Percentiles rank a stretch among this genome's conserved stretches.
These are phyloP conservation scores for Flexamia atlantica DNA, from an alignment of 2,888 invertebrate genomes.

Conservation along the genomic window DNA sequence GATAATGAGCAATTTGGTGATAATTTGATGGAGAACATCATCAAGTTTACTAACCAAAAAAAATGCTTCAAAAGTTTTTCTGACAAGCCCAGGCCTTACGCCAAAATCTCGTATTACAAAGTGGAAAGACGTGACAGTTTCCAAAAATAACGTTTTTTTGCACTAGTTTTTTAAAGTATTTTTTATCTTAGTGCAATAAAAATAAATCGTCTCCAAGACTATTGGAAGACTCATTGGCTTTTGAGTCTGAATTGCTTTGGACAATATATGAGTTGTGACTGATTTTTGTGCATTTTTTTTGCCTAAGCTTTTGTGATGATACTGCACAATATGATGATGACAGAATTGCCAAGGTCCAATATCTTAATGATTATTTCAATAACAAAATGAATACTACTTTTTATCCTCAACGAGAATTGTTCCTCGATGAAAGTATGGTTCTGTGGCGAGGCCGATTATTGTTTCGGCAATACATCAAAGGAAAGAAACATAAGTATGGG, in stretches of 20 bases:
- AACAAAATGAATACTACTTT: background rate
- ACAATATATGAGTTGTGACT: conserved; percentile 19
- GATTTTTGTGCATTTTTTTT: too few relatives aligned
- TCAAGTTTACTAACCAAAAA: too few relatives aligned
- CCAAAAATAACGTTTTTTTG: conserved; percentile 49
- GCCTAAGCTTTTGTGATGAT: conserved; percentile 36
- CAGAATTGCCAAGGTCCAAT: background rate
- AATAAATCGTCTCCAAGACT: conserved; percentile 59
- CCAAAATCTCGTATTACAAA: background rate
- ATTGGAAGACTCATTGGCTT: conserved; percentile 56
- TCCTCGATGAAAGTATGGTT: background rate
- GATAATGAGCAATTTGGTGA: too few relatives aligned
- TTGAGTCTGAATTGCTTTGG: conserved; percentile 55
- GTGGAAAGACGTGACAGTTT: conserved; percentile 13
- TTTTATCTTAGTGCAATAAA: conserved; percentile 61
- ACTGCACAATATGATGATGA: background rate
- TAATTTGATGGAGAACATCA: too few relatives aligned
- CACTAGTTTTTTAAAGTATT: conserved; percentile 60
- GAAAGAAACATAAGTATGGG: too few relatives aligned
- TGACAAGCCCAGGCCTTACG: too few relatives aligned
- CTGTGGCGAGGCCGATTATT: too few relatives aligned
- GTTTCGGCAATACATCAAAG: background rate
- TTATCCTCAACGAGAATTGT: background rate
- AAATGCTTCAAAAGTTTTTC: too few relatives aligned
- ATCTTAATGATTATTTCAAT: background rate